These are phyloP conservation scores for Coreius guichenoti DNA, from an alignment of 2,797 vertebrate genomes.

Conservation along the genomic window DNA sequence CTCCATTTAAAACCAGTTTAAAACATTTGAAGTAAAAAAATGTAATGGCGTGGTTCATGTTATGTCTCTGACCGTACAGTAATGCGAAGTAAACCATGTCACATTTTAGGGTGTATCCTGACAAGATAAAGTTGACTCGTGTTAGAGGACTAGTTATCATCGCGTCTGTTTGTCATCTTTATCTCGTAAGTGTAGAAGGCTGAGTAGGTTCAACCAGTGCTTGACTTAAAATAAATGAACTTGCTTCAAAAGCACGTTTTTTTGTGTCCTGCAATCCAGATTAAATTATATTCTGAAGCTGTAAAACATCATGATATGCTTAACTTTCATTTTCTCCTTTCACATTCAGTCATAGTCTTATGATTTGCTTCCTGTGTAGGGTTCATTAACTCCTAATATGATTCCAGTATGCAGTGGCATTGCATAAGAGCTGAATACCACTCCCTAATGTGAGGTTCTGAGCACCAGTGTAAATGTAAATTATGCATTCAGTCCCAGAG, in stretches of 20 bases:
- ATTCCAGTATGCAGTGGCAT: constrained; percentile 29
- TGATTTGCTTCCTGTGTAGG: constrained; percentile 2
- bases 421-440: constrained; percentile 55
- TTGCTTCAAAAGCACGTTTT: neutral
- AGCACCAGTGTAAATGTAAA: constrained; percentile 52
- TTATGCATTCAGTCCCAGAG: constrained; percentile 64
- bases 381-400: constrained; percentile 2
- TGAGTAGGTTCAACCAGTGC: neutral
- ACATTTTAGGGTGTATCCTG: neutral
- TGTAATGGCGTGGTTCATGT: neutral
- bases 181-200: neutral
- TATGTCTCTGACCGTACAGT: neutral
- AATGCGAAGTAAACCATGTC: neutral
- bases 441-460: constrained; percentile 70
- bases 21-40: neutral
- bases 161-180: neutral
- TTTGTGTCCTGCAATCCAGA: neutral
- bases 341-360: neutral
- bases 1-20: neutral
- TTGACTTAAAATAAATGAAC: neutral
- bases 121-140: neutral
- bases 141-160: neutral
- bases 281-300: neutral
- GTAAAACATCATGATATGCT: neutral
- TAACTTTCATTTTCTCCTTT: neutral